Percentiles rank a stretch among this genome's conserved stretches.
phyloP scores from a whole-genome alignment of 2,797 vertebrate species.

The Acropternis orthonyx region DNA sequence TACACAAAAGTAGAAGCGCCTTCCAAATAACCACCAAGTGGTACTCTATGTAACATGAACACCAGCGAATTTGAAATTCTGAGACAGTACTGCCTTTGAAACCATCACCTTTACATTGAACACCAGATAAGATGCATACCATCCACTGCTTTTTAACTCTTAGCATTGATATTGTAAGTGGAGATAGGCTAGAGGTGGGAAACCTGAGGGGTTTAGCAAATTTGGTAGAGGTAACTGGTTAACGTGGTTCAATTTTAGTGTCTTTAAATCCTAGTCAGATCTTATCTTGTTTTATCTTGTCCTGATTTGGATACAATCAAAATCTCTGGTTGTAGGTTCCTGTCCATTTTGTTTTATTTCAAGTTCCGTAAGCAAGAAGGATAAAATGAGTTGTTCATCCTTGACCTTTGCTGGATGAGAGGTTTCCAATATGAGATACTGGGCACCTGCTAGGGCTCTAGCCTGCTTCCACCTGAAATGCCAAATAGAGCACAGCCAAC shows the following conservation, averaged over 20 bases:
- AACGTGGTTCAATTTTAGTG: constrained; percentile 1
- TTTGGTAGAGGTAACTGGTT: neutral
- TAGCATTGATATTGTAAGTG: neutral
- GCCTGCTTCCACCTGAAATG: neutral
- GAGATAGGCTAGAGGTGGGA: constrained; percentile 15
- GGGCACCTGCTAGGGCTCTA: neutral
- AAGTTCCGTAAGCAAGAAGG: neutral
- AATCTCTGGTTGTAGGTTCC: neutral
- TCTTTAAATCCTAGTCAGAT: constrained; percentile 23
- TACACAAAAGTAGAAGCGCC: constrained; percentile 78
- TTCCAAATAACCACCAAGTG: constrained; percentile 76
- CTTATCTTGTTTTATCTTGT: neutral
- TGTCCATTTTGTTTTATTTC: neutral
- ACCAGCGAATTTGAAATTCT: constrained; percentile 83
- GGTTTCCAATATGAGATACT: neutral
- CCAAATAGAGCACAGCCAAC: neutral
- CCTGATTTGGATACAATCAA: neutral
- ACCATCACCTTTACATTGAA: constrained; percentile 58
- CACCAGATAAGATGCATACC: constrained; percentile 3
- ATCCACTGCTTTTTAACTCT: constrained; percentile 26
- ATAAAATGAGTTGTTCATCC: neutral
- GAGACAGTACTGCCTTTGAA: constrained; percentile 70
- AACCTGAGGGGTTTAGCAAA: neutral
- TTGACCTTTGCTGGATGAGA: neutral
- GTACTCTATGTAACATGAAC: constrained; percentile 73